Evolutionary conservation across 2,797 vertebrate species (phyloP), one percentile per base, ranked within the genome.

Genomic region (Molothrus aeneus): DNA sequence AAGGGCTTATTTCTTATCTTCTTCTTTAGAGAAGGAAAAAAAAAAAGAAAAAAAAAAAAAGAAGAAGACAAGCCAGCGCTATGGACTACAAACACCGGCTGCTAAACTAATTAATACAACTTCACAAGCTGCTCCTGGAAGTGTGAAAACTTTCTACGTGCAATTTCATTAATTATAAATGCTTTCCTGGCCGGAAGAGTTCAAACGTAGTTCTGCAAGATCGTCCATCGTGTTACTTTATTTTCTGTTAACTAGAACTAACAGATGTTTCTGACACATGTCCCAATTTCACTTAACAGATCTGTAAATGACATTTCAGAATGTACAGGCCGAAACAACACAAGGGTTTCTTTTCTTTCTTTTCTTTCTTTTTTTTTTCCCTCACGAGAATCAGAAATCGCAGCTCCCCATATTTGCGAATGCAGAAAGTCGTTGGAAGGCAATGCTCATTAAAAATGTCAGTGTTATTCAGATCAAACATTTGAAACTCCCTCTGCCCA

Each of bases 21-120:
- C 57, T 72, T 61, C 59, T 43, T 90, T 53, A 84, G 68, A 45
- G 32, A 36, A 3, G 22, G 2, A 40, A 51, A 71, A 40, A 15
- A n/a, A 24, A 56, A n/a, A 56, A 56, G 24, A 29, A 12, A 42
- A 57, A 68, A 29, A 22, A 42, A 47, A 60, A 79, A 32, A 22
- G 43, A 57, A 78, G 29, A 17, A 34, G 5, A 9, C 1, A 24
- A 75, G 5, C 50, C 91, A 88, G 64, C 5, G 32, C 79, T 85
- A 54, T 38, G 94, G 82, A 89, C 54, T 92, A 84, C 93, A 95
- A 92, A 96, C 92, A 73, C 84, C 34, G 85, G 47, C 95, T 97
- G 92, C 91, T 97, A 97, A 97, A 97, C 95, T 97, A 97, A 98
- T 97, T 97, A 96, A 97, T 96, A 96, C 89, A 97, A 97, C 97